Percentiles rank a stretch among this genome's conserved stretches.
Evolutionary conservation across 37 sponge, comb jelly and placozoan species (phyloP).

Genomic region (Agelas oroides): DNA sequence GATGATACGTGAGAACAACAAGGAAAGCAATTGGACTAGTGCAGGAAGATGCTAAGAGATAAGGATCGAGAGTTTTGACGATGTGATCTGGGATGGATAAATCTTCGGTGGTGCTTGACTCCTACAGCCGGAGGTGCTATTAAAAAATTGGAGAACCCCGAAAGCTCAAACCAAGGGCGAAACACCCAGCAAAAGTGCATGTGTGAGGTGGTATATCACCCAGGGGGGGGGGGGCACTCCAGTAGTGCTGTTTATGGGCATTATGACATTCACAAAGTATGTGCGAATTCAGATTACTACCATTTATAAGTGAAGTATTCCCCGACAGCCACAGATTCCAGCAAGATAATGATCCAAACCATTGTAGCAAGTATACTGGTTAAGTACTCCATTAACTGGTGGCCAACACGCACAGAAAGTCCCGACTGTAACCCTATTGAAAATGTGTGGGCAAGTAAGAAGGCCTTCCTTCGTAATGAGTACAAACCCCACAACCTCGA

Average conservation of each 20-base stretch:
- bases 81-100: constrained; percentile 57
- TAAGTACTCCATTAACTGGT: constrained; percentile 18
- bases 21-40: constrained; percentile 35
- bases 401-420: constrained; percentile 19
- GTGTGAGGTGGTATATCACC: constrained; percentile 60
- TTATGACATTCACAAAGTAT: constrained; percentile 31
- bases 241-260: constrained; percentile 56
- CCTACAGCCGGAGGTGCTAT: constrained; percentile 34
- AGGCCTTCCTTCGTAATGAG: neutral
- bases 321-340: constrained; percentile 24
- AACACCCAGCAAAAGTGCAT: constrained; percentile 36
- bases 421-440: constrained; percentile 5
- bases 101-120: constrained; percentile 31
- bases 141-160: constrained; percentile 7
- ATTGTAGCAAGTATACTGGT: neutral
- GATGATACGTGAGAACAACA: constrained; percentile 35
- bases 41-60: constrained; percentile 7
- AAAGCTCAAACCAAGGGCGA: constrained; percentile 30
- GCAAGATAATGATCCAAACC: constrained; percentile 53
- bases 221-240: constrained; percentile 25
- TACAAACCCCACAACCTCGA: constrained; percentile 14
- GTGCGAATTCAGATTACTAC: constrained; percentile 26
- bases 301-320: constrained; percentile 8
- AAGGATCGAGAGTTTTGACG: constrained; percentile 24
- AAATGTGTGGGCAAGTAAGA: neutral